Base-by-base conservation (phyloP, 2,888 invertebrate genomes). In the Protonemura montana region DNA sequence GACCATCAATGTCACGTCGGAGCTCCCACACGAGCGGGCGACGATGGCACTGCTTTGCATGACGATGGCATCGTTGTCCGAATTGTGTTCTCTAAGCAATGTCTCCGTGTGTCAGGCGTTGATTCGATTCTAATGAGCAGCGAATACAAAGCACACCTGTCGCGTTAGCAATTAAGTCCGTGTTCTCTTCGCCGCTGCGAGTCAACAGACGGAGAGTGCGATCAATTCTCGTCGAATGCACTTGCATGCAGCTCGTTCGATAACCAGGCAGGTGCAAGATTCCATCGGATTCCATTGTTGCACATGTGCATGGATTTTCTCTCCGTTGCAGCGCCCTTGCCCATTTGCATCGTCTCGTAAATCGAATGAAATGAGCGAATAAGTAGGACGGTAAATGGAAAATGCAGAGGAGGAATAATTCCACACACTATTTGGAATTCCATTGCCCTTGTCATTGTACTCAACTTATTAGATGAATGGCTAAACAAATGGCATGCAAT, bases 311-410 rank as follows among this genome's bases (percentile, higher is more conserved):
- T 59, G 59, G 16, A 59, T 59, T 59, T 59, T 59, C 59, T 59
- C 59, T 59, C 1, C 13, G 59, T 21, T 21, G 21, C 59, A 59
- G 59, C 59, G 59, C 59, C 59, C 59, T 59, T 59, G 59, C 59
- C 21, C 16, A 59, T 59, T 59, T 21, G 13, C 59, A 59, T 59
- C 59, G 21, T 59, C 59, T 59, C 21, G 59, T 59, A 59, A 59
- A 59, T 59, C 13, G 59, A 59, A 59, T 59, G 59, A 10, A 59
- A 59, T 21, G 59, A 59, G 59, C 59, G 59, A 2, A 59, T 26
- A 78, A 78, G 78, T 78, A 78, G 78, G 78, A 78, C 78, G 78
- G 78, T 78, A 78, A 78, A 78, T 21, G 59, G 59, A 59, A 59
- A 59, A 59, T 59, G 59, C 59, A 59, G 59, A 59, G 59, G 59